A percentile compares a stretch with the other conserved stretches of the same genome.
These are phyloP conservation scores for Zaprionus camerounensis DNA, from an alignment of 1,140 invertebrate species.

Conservation along the genomic window DNA sequence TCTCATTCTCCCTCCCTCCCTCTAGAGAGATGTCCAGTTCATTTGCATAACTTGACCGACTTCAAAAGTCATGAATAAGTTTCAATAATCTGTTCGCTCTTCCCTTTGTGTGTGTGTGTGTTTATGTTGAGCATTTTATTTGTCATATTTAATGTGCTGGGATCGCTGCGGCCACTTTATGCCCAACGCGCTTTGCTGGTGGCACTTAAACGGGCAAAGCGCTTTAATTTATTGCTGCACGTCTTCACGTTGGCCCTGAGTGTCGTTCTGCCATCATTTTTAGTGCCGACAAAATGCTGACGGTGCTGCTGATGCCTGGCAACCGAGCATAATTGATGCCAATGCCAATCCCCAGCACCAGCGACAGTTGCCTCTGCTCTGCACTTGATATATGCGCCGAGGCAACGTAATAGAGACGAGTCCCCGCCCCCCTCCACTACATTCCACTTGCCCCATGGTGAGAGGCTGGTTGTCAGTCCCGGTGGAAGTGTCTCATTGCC, in stretches of 20 bases:
- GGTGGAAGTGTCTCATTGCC: slow-evolving; percentile 41
- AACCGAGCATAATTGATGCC: slow-evolving; percentile 58
- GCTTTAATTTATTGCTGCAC: slow-evolving; percentile 69
- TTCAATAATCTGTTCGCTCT: slow-evolving; percentile 41
- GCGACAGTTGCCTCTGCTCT: slow-evolving; percentile 14
- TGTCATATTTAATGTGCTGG: slow-evolving; percentile 43
- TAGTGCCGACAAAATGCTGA: slow-evolving; percentile 48
- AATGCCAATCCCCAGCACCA: slow-evolving; percentile 30
- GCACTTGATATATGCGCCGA: slow-evolving; percentile 39
- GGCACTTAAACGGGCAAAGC: slow-evolving; percentile 39
- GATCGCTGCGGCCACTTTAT: slow-evolving; percentile 34
- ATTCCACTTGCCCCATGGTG: neutral
- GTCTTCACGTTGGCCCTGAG: slow-evolving; percentile 49
- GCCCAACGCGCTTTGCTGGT: slow-evolving; percentile 33
- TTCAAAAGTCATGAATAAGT: slow-evolving; percentile 69
- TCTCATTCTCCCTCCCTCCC: neutral
- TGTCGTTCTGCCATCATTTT: slow-evolving; percentile 57
- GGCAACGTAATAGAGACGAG: slow-evolving; percentile 21
- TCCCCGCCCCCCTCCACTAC: neutral
- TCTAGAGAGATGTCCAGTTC: neutral
- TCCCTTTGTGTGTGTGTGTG: neutral
- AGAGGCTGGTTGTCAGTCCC: slow-evolving; percentile 1
- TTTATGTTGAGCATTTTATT: slow-evolving; percentile 40
- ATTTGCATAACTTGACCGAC: slow-evolving; percentile 25
- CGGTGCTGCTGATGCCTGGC: slow-evolving; percentile 20